Evolutionary conservation across 1,140 invertebrate genomes (phyloP).

Genomic region (Brachionus angularis): DNA sequence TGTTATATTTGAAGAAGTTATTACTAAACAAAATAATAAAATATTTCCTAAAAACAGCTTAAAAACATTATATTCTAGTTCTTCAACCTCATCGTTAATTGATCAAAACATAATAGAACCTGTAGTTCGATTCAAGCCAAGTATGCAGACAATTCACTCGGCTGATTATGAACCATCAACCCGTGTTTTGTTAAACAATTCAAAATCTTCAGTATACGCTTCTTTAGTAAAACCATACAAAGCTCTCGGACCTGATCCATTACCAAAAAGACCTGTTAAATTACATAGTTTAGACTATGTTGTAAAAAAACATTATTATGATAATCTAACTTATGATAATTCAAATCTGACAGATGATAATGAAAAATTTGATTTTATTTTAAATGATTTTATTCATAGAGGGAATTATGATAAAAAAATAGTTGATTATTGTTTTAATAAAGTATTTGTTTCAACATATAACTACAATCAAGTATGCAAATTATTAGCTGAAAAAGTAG

Average conservation of each 20-base stretch:
- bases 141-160: slow-evolving; percentile 8
- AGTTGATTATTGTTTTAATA: slow-evolving; percentile 15
- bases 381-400: slow-evolving; percentile 18
- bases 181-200: neutral
- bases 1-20: too few species aligned
- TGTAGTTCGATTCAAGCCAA: too few species aligned
- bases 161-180: neutral
- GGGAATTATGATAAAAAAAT: slow-evolving; percentile 8
- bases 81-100: neutral
- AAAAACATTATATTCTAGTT: slow-evolving; percentile 4
- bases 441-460: slow-evolving; percentile 2
- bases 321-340: slow-evolving; percentile 31
- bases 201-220: neutral
- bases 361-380: neutral
- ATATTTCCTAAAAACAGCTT: slow-evolving; percentile 13
- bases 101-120: slow-evolving; percentile 37
- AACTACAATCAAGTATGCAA: slow-evolving; percentile 11
- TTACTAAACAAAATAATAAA: slow-evolving; percentile 1
- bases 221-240: neutral
- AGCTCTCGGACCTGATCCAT: neutral
- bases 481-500: slow-evolving; percentile 1
- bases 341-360: neutral
- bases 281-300: neutral
- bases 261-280: neutral
- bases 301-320: slow-evolving; percentile 17